phyloP scores from a whole-genome alignment of 1,140 invertebrate genomes.

The Dinoponera quadriceps region DNA sequence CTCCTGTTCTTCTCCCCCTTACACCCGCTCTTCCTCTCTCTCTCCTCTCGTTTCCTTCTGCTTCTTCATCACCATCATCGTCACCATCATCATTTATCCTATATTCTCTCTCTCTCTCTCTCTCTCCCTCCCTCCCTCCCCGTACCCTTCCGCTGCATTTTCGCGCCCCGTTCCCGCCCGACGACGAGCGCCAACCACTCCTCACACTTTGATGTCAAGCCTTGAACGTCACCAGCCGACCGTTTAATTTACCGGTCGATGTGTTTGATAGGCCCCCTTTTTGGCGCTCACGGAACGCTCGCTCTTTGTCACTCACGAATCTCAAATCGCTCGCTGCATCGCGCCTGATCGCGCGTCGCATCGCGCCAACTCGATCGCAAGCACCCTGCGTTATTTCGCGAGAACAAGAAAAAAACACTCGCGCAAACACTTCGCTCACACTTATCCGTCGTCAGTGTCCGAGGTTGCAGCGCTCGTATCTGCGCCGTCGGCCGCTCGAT shows the following conservation, averaged over 20 bases:
- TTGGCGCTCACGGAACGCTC: conserved; percentile 58
- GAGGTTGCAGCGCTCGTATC: too few relatives aligned
- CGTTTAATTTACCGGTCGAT: conserved; percentile 80
- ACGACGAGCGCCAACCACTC: conserved; percentile 18
- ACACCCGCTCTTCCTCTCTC: not conserved
- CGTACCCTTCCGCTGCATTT: too few relatives aligned
- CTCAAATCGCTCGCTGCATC: conserved; percentile 9
- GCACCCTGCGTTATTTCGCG: too few relatives aligned
- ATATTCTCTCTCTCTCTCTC: conserved; percentile 34
- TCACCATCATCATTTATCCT: not conserved
- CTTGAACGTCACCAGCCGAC: conserved; percentile 75
- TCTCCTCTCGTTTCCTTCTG: conserved; percentile 2
- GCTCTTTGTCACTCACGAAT: conserved; percentile 36
- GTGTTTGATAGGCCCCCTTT: conserved; percentile 74
- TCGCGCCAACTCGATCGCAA: not conserved
- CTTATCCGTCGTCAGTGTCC: not conserved
- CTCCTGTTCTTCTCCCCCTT: conserved; percentile 5
- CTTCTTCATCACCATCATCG: not conserved
- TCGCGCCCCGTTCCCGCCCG: too few relatives aligned
- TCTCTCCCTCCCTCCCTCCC: too few relatives aligned
- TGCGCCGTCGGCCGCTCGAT: not conserved
- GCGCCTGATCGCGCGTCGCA: not conserved
- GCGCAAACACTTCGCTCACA: not conserved
- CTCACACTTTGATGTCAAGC: conserved; percentile 78
- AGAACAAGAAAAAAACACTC: not conserved